A percentile compares a stretch with the other conserved stretches of the same genome.
phyloP scores from a whole-genome alignment of 1,140 invertebrate genomes.

The Bombus waltoni region DNA sequence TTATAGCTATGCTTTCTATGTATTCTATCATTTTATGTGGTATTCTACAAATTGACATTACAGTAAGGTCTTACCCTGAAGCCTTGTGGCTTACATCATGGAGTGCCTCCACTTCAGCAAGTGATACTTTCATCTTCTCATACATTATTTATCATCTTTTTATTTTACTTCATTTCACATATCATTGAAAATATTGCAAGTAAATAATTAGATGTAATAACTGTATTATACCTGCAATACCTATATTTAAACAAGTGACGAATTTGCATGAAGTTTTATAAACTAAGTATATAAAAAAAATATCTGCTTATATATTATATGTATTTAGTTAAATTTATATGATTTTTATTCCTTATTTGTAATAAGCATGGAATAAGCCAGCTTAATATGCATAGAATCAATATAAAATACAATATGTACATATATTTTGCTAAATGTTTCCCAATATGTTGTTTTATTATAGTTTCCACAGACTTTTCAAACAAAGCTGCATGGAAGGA shows the following conservation, averaged over 20 bases:
- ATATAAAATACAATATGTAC: neutral
- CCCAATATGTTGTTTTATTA: slow-evolving; percentile 51
- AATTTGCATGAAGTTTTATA: slow-evolving; percentile 19
- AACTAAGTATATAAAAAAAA: neutral
- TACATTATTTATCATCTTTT: slow-evolving; percentile 31
- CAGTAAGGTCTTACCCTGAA: slow-evolving; percentile 41
- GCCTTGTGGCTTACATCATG: slow-evolving; percentile 46
- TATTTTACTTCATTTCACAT: neutral
- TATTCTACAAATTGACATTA: slow-evolving; percentile 37
- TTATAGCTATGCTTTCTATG: slow-evolving; percentile 29
- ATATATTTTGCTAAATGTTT: neutral
- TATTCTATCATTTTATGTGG: slow-evolving; percentile 36
- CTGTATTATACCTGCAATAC: neutral
- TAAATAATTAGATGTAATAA: neutral
- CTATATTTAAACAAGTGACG: neutral
- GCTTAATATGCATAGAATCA: neutral
- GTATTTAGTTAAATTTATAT: neutral
- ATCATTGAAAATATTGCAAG: neutral
- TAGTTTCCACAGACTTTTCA: slow-evolving; percentile 95
- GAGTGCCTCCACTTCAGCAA: slow-evolving; percentile 43
- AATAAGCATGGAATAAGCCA: neutral
- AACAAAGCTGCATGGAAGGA: slow-evolving; percentile 96
- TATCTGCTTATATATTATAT: neutral
- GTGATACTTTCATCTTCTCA: slow-evolving; percentile 35
- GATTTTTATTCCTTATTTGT: neutral